Evolutionary conservation across 2,113 vertebrate genomes (phyloP), one percentile per base, ranked within the genome.

Genomic region (Macrotus californicus): DNA sequence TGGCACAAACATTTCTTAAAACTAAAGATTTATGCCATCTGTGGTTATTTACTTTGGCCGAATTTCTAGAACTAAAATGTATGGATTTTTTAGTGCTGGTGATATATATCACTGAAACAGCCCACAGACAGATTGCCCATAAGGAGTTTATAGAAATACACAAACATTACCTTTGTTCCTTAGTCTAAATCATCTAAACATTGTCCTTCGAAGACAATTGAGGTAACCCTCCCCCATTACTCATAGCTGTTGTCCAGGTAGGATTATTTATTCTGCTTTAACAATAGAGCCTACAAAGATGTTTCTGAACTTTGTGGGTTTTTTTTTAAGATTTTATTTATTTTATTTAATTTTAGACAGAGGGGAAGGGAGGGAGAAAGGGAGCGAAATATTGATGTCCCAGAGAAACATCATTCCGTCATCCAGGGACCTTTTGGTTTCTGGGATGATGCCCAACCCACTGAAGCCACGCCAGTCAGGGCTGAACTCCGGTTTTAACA

Each of bases 1-100:
- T 86, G 15, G 19, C 22, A 11, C 39, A 41, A 86, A 36, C 6
- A 16, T 46, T 43, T 87, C 24, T 31, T 56, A n/a, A 92, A 92
- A 66, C 16, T 81, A 48, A 92, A 36, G 3, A 39, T 52, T 73
- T 92, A 19, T 36, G 29, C 34, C 18, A 61, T 84, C 52, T 72
- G 3, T 80, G 24, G 8, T 73, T 48, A 75, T 64, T 83, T 61
- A 16, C 29, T 91, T 66, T 59, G n/a, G 2, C 46, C 84, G 61
- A 93, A 94, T 91, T 94, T 41, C 73, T 81, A 86, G n/a, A 93
- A 64, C 50, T 88, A n/a, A 85, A 31, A 80, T 21, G 7, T 89
- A 26, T 43, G 10, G 50, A 36, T 31, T 73, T 66, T 73, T 86
- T 39, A 59, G 19, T 67, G 12, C 24, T 88, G 79, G 18, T 76